Evolutionary conservation across 2,888 invertebrate genomes (phyloP).

Genomic region (Biston betularia): DNA sequence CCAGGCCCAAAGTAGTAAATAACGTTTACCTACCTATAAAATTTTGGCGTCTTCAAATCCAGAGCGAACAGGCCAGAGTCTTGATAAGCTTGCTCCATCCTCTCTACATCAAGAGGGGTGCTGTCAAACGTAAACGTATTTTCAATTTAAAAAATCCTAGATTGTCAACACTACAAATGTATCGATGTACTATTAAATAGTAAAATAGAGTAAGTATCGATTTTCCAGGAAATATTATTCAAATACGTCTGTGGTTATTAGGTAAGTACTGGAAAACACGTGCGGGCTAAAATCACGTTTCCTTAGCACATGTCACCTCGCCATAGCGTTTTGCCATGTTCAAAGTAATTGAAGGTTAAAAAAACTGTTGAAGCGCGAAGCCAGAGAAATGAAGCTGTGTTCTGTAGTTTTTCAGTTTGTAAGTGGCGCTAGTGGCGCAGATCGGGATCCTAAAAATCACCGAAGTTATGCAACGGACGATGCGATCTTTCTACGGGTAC

Average conservation of each 20-base stretch:
- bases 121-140: too few relatives aligned
- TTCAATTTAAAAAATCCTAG: too few relatives aligned
- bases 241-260: constrained; percentile 13
- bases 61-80: too few relatives aligned
- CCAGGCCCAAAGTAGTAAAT: too few relatives aligned
- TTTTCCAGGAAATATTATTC: constrained; percentile 30
- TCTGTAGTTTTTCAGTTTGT: constrained; percentile 12
- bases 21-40: too few relatives aligned
- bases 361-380: constrained; percentile 15
- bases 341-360: constrained; percentile 36
- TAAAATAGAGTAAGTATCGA: not conserved
- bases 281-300: constrained; percentile 40
- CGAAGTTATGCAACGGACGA: too few relatives aligned
- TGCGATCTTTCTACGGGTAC: too few relatives aligned
- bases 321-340: constrained; percentile 31
- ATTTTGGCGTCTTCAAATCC: too few relatives aligned
- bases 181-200: not conserved
- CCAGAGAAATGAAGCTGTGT: not conserved
- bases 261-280: constrained; percentile 35
- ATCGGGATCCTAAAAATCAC: not conserved
- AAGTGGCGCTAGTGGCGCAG: not conserved
- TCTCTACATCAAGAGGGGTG: too few relatives aligned
- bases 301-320: constrained; percentile 36
- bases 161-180: not conserved
- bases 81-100: too few relatives aligned